Conservation (phyloP, 2,888 invertebrate genomes). For the Marronus borbonicus region DNA sequence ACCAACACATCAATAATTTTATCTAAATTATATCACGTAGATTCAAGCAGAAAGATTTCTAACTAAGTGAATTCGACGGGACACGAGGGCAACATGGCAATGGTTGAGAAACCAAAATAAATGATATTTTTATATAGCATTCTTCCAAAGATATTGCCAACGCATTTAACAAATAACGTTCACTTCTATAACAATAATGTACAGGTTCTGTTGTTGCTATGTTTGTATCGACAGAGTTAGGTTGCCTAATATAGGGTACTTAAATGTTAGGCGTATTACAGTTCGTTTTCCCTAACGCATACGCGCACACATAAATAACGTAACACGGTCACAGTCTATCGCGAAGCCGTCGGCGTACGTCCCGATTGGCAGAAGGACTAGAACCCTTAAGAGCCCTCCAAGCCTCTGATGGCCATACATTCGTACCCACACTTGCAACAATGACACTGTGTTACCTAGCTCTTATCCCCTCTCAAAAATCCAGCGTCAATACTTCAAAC, state of each 20-base stretch:
- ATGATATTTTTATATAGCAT: too few species aligned
- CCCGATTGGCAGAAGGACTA: conserved; percentile 38
- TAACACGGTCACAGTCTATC: conserved; percentile 49
- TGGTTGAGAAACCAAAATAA: too few species aligned
- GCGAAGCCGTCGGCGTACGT: conserved; percentile 8
- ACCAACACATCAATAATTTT: too few species aligned
- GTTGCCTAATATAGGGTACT: not conserved
- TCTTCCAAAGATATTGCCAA: not conserved
- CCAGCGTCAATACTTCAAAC: conserved; percentile 43
- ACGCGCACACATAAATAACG: conserved; percentile 13
- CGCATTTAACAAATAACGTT: not conserved
- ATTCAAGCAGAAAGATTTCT: too few species aligned
- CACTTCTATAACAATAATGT: not conserved
- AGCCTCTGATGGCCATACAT: conserved; percentile 43
- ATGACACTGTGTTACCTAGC: conserved; percentile 34
- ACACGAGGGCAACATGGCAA: too few species aligned
- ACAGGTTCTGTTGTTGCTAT: conserved; percentile 41
- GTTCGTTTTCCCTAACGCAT: not conserved
- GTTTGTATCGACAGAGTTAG: conserved; percentile 32
- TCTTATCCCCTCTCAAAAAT: conserved; percentile 29
- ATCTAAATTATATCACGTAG: too few species aligned
- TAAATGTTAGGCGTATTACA: not conserved
- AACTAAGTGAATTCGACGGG: too few species aligned
- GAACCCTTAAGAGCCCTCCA: conserved; percentile 46
- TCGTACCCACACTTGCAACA: conserved; percentile 46